phyloP scores from a whole-genome alignment of 2,888 invertebrate genomes.

The Opisthograptis luteolata region DNA sequence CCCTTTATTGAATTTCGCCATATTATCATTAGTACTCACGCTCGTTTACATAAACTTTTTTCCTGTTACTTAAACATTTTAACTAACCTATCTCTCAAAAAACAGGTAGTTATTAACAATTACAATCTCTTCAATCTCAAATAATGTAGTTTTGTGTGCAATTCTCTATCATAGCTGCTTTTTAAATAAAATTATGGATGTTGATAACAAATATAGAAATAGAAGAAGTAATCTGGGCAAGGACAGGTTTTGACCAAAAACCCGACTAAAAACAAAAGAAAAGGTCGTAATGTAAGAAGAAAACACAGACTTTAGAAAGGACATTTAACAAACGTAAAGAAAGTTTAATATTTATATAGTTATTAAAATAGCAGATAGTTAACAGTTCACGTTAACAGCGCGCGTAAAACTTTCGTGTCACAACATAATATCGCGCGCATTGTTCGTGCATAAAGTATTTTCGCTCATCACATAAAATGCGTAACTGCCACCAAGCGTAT shows the following conservation, averaged over 20 bases:
- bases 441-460: conserved; percentile 35
- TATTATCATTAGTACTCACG: too few relatives aligned
- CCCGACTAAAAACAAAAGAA: not conserved
- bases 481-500: conserved; percentile 45
- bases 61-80: too few relatives aligned
- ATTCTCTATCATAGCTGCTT: conserved; percentile 11
- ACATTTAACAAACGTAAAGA: not conserved
- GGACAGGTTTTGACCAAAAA: too few relatives aligned
- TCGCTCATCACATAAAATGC: conserved; percentile 49
- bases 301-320: too few relatives aligned
- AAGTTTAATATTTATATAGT: not conserved
- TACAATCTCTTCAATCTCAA: conserved; percentile 22
- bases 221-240: too few relatives aligned
- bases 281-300: not conserved
- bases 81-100: conserved; percentile 1
- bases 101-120: conserved; percentile 6
- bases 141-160: conserved; percentile 6
- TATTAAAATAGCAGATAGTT: conserved; percentile 11
- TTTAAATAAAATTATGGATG: too few relatives aligned
- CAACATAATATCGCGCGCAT: conserved; percentile 5
- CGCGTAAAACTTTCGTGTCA: conserved; percentile 19
- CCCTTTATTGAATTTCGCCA: too few relatives aligned
- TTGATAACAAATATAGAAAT: too few relatives aligned
- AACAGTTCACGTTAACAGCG: conserved; percentile 9
- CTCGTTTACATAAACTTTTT: too few relatives aligned